phyloP scores from a whole-genome alignment of 2,797 vertebrate genomes.

The Poeciliopsis gracilis region DNA sequence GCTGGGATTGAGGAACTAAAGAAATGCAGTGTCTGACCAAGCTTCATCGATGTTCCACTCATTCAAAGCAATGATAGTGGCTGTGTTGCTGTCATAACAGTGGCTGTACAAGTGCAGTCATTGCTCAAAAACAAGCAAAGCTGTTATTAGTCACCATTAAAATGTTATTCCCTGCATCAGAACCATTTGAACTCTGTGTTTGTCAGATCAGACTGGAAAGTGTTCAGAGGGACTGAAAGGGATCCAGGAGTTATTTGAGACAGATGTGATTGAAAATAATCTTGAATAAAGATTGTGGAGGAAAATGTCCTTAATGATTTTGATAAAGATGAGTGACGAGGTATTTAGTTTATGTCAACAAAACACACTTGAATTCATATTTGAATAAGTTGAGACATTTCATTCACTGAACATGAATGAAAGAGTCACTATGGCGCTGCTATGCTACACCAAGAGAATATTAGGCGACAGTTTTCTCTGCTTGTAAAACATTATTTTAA shows the following conservation, averaged over 20 bases:
- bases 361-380: constrained; percentile 1
- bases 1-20: neutral
- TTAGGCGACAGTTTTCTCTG: too few species aligned
- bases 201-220: neutral
- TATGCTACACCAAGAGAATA: neutral
- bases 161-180: neutral
- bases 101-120: neutral
- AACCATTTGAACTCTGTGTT: neutral
- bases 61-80: neutral
- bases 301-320: neutral
- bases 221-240: neutral
- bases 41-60: neutral
- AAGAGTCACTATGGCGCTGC: neutral
- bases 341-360: neutral
- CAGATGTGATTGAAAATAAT: neutral
- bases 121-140: neutral
- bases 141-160: neutral
- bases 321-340: neutral
- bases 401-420: neutral
- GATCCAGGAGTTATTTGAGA: neutral
- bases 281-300: neutral
- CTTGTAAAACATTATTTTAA: too few species aligned
- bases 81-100: neutral
- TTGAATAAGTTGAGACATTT: neutral
- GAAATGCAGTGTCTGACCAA: neutral